Conservation (phyloP, 2,797 vertebrate genomes). For the Urophycis tenuis region DNA sequence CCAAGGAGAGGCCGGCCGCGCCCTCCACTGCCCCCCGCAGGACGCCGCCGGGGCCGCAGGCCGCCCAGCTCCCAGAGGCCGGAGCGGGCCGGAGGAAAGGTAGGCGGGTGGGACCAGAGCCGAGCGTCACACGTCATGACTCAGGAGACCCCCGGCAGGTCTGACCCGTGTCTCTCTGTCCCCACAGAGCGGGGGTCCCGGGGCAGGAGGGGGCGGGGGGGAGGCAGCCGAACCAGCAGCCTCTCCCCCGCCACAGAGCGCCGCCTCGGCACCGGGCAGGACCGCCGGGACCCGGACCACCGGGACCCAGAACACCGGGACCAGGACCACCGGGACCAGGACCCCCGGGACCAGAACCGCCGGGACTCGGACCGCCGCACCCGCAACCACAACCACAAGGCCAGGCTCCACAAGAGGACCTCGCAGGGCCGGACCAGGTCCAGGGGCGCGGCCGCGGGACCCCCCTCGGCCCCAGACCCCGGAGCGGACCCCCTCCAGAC, state of each 20-base stretch:
- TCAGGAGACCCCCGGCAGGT: too few species aligned
- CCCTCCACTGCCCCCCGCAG: conserved; percentile 52
- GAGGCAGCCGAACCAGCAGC: conserved; percentile 58
- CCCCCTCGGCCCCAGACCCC: not conserved
- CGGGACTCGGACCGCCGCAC: not conserved
- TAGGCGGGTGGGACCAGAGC: not conserved
- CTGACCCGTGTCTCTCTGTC: not conserved
- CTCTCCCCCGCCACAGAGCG: conserved; percentile 56
- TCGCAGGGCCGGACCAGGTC: conserved; percentile 57
- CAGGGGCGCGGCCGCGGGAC: conserved; percentile 34
- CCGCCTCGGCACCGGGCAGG: conserved; percentile 48
- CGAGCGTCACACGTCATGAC: too few species aligned
- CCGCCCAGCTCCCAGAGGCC: conserved; percentile 39
- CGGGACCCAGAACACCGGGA: conserved; percentile 53
- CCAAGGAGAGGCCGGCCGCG: conserved; percentile 73
- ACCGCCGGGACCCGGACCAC: not conserved
- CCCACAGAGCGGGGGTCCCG: not conserved
- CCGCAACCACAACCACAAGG: conserved; percentile 48
- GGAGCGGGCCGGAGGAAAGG: conserved; percentile 33
- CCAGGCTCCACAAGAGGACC: conserved; percentile 63
- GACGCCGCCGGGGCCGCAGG: conserved; percentile 61
- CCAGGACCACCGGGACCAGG: conserved; percentile 20
- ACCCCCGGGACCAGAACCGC: conserved; percentile 57
- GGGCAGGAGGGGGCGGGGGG: conserved; percentile 12
- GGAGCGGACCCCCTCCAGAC: conserved; percentile 10